These are phyloP conservation scores for Menura novaehollandiae DNA, from an alignment of 2,113 vertebrate genomes.

Conservation along the genomic window DNA sequence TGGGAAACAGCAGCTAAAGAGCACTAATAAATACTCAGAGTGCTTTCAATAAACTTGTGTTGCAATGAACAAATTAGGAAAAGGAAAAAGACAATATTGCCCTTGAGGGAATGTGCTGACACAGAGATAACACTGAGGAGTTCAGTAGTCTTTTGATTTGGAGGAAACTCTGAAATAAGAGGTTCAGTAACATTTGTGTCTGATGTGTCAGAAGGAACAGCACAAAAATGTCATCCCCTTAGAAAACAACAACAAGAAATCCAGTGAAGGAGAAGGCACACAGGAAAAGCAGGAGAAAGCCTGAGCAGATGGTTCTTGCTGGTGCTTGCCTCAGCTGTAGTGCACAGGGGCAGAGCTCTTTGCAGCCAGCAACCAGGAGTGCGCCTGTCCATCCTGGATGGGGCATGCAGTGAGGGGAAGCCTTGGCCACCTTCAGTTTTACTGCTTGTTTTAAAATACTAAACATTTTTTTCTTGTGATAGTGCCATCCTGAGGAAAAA, in stretches of 20 bases:
- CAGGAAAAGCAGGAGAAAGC: neutral
- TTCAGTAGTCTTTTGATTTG: constrained; percentile 15
- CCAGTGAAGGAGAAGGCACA: neutral
- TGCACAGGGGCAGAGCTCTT: accelerated
- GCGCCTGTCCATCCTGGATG: accelerated
- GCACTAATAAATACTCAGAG: constrained; percentile 38
- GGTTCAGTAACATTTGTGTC: neutral
- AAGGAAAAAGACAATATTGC: constrained; percentile 1
- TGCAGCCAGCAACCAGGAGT: accelerated
- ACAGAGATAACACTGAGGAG: constrained; percentile 12
- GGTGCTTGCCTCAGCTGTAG: neutral
- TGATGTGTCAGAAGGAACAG: constrained; percentile 5
- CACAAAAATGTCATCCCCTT: neutral
- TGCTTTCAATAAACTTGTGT: constrained; percentile 39
- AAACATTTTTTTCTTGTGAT: neutral
- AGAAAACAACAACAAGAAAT: neutral
- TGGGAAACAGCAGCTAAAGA: neutral
- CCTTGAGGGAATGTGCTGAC: constrained; percentile 9
- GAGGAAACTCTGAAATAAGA: neutral
- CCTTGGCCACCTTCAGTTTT: neutral
- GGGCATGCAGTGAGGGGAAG: neutral
- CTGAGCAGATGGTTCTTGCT: neutral
- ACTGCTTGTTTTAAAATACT: neutral
- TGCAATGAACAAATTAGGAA: constrained; percentile 47
- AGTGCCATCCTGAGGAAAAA: neutral